Evolutionary conservation across 2,888 invertebrate genomes (phyloP).

Genomic region (Drosophila suboccidentalis): DNA sequence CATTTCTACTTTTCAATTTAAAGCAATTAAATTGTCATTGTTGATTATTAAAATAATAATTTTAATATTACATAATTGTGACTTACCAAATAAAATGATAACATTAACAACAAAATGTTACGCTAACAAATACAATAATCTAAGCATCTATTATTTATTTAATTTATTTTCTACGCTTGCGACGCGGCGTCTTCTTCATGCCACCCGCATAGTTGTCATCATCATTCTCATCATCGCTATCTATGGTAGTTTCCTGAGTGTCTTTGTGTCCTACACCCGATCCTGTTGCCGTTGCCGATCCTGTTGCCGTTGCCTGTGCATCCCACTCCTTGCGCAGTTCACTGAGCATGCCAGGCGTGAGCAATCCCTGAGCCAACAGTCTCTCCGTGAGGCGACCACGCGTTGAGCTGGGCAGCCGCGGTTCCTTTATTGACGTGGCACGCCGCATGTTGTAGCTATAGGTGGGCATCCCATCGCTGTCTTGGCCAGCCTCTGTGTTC

Average conservation of each 20-base stretch:
- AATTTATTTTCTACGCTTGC: conserved; percentile 83
- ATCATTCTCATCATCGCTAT: conserved; percentile 61
- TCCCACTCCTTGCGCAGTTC: conserved; percentile 93
- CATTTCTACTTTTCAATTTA: conserved; percentile 78
- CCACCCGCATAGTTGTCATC: conserved; percentile 61
- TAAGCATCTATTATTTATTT: conserved; percentile 5
- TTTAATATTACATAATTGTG: conserved; percentile 80
- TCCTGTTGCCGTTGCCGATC: background rate
- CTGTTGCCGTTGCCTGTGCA: conserved; percentile 76
- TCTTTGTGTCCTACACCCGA: conserved; percentile 27
- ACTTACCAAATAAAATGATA: conserved; percentile 68
- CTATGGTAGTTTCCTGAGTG: conserved; percentile 27
- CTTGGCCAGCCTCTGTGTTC: conserved; percentile 87
- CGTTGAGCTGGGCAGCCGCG: conserved; percentile 76
- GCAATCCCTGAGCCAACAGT: conserved; percentile 91
- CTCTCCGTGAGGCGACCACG: conserved; percentile 89
- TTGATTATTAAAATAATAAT: conserved; percentile 80
- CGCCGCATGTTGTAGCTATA: conserved; percentile 84
- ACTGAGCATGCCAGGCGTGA: conserved; percentile 94
- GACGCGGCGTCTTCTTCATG: conserved; percentile 70
- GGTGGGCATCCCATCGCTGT: conserved; percentile 81
- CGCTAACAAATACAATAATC: conserved; percentile 13
- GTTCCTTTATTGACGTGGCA: conserved; percentile 84
- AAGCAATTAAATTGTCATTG: conserved; percentile 81
- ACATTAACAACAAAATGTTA: conserved; percentile 53